Evolutionary conservation across 1,140 invertebrate species (phyloP), one percentile per base, ranked within the genome.

Genomic region (Rhopalosiphum maidis): DNA sequence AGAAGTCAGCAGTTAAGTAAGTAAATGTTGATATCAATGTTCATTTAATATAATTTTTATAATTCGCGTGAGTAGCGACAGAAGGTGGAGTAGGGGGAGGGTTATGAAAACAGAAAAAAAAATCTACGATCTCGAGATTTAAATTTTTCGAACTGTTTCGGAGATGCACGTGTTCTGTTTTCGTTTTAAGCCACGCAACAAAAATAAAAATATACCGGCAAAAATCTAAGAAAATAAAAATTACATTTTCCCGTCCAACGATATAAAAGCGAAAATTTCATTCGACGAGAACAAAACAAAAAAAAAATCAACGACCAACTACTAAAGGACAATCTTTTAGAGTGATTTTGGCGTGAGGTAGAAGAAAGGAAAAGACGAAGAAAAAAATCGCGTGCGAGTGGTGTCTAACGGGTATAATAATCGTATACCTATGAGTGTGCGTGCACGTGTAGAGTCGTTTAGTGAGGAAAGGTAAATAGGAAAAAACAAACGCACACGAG

Each of bases 321-420:
- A 60, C 60, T 77, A 60, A 77, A 60, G n/a, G 37, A 77, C 25
- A 87, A 87, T 87, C 11, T 48, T 48, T 87, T 87, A 87, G 46
- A 48, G 86, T 87, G 86, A 87, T 86, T 46, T 86, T 86, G 22
- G 60, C 15, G n/a, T 21, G n/a, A 77, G 60, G n/a, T 77, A n/a
- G 60, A 77, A n/a, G 60, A 77, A n/a, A 35, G 60, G 30, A 18
- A n/a, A 77, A 68, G n/a, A 86, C 18, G 4, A 11, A 1, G 5
- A n/a, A n/a, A 86, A 43, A 30, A 86, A 46, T 86, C 11, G 25
- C 30, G 5, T n/a, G 43, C 43, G 43, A 43, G 11, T 86, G 23
- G 60, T 77, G 83, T 85, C 8, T 85, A 85, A 85, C 43, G 83
- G 37, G 8, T 85, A 85, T 41, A 41, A 85, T 41, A 85, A 85